Evolutionary conservation across 2,888 invertebrate species (phyloP).

Genomic region (Augiades crinisus): DNA sequence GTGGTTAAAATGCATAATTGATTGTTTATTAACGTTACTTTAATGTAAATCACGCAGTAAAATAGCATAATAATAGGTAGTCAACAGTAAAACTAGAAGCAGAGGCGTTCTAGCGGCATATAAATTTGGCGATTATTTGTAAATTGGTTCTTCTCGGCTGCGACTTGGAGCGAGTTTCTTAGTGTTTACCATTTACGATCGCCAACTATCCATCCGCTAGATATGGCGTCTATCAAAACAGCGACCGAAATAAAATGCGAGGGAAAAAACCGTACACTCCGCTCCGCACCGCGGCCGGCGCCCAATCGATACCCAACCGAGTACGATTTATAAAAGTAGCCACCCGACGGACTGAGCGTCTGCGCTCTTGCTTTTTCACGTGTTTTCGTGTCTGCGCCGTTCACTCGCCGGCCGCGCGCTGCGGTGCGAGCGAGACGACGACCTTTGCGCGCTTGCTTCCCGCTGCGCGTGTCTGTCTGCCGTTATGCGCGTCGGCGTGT

Average conservation of each 20-base stretch:
- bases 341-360: conserved; percentile 48
- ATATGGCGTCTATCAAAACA: conserved; percentile 7
- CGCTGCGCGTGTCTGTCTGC: conserved; percentile 72
- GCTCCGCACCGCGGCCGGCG: conserved; percentile 2
- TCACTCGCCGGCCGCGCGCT: conserved; percentile 30
- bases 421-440: conserved; percentile 49
- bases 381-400: conserved; percentile 46
- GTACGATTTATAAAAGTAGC: conserved; percentile 52
- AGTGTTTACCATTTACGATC: not conserved
- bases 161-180: not conserved
- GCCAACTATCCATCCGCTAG: not conserved
- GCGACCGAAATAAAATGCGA: conserved; percentile 29
- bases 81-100: no score
- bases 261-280: conserved; percentile 5
- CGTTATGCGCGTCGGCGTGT: conserved; percentile 61
- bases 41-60: no score
- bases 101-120: no score
- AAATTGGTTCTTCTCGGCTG: not conserved
- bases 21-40: no score
- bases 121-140: not conserved
- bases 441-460: conserved; percentile 54
- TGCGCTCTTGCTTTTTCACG: conserved; percentile 70
- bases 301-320: conserved; percentile 51
- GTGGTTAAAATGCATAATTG: no score
- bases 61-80: no score